phyloP scores from a whole-genome alignment of 1,140 invertebrate genomes.

The Megalopta genalis region DNA sequence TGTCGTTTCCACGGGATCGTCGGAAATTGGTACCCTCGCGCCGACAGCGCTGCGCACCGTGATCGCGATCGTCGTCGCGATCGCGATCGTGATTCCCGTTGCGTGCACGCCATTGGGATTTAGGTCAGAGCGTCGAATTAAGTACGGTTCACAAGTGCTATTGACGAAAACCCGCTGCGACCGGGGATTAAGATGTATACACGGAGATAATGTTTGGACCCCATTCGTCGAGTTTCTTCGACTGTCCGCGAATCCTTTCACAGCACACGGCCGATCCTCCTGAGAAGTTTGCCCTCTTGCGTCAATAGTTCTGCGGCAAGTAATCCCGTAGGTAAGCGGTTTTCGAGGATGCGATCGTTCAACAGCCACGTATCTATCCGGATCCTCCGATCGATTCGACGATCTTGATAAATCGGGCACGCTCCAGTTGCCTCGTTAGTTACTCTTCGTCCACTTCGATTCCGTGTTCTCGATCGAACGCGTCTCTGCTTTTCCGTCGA shows the following conservation, averaged over 20 bases:
- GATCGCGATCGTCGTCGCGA: too few relatives aligned
- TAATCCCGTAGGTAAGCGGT: slow-evolving; percentile 50
- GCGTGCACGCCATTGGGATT: slow-evolving; percentile 47
- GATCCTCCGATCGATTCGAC: too few relatives aligned
- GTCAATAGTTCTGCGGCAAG: slow-evolving; percentile 36
- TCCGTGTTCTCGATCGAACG: too few relatives aligned
- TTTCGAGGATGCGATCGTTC: too few relatives aligned
- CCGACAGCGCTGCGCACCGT: not conserved
- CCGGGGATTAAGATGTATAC: slow-evolving; percentile 64
- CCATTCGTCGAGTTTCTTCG: slow-evolving; percentile 54
- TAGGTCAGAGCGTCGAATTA: slow-evolving; percentile 62
- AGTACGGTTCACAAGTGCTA: slow-evolving; percentile 66
- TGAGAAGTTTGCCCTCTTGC: slow-evolving; percentile 52
- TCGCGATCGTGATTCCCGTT: slow-evolving; percentile 27
- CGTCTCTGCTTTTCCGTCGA: too few relatives aligned
- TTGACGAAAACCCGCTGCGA: slow-evolving; percentile 61
- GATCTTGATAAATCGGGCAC: too few relatives aligned
- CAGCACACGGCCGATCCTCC: slow-evolving; percentile 44
- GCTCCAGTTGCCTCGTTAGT: too few relatives aligned
- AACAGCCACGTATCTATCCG: too few relatives aligned
- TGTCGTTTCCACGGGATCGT: too few relatives aligned
- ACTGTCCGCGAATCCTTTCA: slow-evolving; percentile 59
- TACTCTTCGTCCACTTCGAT: too few relatives aligned
- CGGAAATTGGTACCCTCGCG: too few relatives aligned
- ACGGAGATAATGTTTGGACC: slow-evolving; percentile 54